Percentiles rank a stretch among this genome's conserved stretches.
Evolutionary conservation across 2,797 vertebrate species (phyloP).

Genomic region (Enteromius radiatus): DNA sequence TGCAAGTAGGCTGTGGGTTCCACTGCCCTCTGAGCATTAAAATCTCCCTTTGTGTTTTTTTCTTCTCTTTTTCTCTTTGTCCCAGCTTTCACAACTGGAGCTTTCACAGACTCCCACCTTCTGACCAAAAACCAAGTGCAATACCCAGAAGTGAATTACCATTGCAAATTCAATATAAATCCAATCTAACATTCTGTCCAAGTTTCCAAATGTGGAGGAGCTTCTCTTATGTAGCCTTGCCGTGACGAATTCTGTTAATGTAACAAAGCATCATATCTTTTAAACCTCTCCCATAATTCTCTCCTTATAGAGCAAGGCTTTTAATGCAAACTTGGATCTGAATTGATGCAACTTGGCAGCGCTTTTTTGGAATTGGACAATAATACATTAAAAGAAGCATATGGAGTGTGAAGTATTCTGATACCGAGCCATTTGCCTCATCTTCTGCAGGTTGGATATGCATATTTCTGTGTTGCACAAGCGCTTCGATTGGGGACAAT

Average conservation of each 20-base stretch:
- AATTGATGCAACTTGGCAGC: constrained; percentile 48
- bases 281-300: constrained; percentile 53
- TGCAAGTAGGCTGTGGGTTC: background rate
- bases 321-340: constrained; percentile 39
- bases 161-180: constrained; percentile 75
- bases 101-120: constrained; percentile 61
- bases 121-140: constrained; percentile 68
- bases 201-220: constrained; percentile 71
- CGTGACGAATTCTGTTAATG: constrained; percentile 77
- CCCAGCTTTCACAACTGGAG: constrained; percentile 29
- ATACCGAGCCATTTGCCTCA: constrained; percentile 20
- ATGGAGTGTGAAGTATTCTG: constrained; percentile 34
- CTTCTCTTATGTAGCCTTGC: constrained; percentile 61
- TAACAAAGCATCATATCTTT: constrained; percentile 73
- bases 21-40: constrained; percentile 9
- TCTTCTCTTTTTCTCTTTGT: constrained; percentile 7
- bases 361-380: constrained; percentile 28
- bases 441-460: constrained; percentile 32
- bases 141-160: constrained; percentile 72
- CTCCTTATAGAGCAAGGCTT: constrained; percentile 7
- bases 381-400: constrained; percentile 28
- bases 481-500: constrained; percentile 8
- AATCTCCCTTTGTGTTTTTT: background rate
- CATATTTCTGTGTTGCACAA: constrained; percentile 26
- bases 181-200: constrained; percentile 71